Evolutionary conservation across 2,888 invertebrate genomes (phyloP).

Genomic region (Glaucopsyche alexis): DNA sequence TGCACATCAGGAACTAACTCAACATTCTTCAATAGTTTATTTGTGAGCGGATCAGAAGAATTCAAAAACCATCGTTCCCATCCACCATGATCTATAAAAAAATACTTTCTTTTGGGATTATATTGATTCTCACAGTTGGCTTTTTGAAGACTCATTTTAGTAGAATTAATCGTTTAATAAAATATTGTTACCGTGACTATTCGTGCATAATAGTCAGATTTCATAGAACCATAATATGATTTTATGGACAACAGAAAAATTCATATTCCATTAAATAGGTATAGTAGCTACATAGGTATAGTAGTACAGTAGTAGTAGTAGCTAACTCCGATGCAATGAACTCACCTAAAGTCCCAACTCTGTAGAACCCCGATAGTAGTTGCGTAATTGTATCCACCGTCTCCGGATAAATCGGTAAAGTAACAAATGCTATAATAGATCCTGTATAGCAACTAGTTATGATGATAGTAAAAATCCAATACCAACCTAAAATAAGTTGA

Average conservation of each 20-base stretch:
- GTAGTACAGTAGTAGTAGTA: too few relatives aligned
- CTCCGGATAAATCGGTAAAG: slow-evolving; percentile 86
- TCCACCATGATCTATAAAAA: slow-evolving; percentile 82
- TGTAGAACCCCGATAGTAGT: slow-evolving; percentile 83
- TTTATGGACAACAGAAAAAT: too few relatives aligned
- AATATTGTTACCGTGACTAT: too few relatives aligned
- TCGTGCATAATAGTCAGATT: too few relatives aligned
- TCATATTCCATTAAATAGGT: too few relatives aligned
- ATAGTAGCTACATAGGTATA: too few relatives aligned
- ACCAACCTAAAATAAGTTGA: slow-evolving; percentile 78
- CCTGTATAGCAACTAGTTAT: slow-evolving; percentile 91
- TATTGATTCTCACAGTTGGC: too few relatives aligned
- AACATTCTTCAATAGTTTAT: slow-evolving; percentile 82
- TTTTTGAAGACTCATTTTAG: too few relatives aligned
- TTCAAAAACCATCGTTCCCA: slow-evolving; percentile 88
- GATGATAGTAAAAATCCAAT: slow-evolving; percentile 93
- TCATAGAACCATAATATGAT: too few relatives aligned
- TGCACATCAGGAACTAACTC: slow-evolving; percentile 84
- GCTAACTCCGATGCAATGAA: too few relatives aligned
- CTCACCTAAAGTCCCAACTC: slow-evolving; percentile 85
- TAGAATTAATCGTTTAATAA: too few relatives aligned
- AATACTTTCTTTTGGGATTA: too few relatives aligned
- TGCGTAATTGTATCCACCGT: slow-evolving; percentile 86
- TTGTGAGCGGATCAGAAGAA: slow-evolving; percentile 82
- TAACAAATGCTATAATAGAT: slow-evolving; percentile 91